phyloP scores from a whole-genome alignment of 2,113 vertebrate genomes.

The Upupa epops region DNA sequence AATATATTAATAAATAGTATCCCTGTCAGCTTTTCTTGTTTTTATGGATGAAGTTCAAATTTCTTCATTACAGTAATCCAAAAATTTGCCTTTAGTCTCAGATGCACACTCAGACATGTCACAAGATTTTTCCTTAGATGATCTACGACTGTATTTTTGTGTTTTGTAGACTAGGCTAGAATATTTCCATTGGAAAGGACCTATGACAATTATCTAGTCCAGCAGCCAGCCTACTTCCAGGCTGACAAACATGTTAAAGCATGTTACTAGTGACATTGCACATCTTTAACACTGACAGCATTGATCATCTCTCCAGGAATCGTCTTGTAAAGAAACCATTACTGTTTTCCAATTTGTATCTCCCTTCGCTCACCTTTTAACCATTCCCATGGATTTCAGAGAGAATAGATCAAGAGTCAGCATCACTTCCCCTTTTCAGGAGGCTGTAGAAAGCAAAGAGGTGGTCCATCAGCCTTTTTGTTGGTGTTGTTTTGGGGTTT shows the following conservation, averaged over 20 bases:
- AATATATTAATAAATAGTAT: background rate
- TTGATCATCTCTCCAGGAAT: background rate
- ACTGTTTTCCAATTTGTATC: too few species aligned
- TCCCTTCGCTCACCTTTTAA: background rate
- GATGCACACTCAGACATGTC: background rate
- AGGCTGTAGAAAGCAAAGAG: background rate
- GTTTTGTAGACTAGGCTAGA: background rate
- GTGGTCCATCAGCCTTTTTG: rapidly evolving
- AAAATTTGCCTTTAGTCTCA: background rate
- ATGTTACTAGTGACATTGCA: background rate
- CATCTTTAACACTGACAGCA: background rate
- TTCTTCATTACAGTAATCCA: background rate
- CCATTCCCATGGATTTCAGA: background rate
- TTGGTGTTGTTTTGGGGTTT: too few species aligned
- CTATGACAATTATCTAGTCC: background rate
- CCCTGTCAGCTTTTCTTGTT: background rate
- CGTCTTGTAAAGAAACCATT: background rate
- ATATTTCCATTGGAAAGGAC: background rate
- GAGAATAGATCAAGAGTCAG: background rate
- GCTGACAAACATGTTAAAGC: background rate
- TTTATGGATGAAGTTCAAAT: background rate
- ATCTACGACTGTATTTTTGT: too few species aligned
- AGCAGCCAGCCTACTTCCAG: too few species aligned
- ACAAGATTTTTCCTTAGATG: background rate
- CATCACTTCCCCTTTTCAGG: background rate